Conservation (phyloP, 1,140 invertebrate genomes). For the Cylas formicarius region DNA sequence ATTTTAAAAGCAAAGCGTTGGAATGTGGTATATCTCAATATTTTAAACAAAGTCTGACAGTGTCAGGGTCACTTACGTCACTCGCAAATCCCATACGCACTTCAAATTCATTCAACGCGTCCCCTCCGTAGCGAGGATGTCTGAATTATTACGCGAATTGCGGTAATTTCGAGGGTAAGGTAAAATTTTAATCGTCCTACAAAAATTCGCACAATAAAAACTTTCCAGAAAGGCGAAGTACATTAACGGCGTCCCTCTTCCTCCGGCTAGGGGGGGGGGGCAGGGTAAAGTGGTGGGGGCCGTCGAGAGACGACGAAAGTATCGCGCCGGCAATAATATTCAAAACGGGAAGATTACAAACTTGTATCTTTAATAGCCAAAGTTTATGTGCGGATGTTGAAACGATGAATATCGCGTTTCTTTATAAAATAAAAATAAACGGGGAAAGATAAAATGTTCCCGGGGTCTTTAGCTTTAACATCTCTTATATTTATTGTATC, state of each 20-base stretch:
- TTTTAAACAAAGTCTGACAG: too few relatives aligned
- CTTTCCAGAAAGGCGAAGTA: constrained; percentile 25
- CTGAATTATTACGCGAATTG: too few relatives aligned
- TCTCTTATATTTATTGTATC: constrained; percentile 38
- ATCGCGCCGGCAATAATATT: constrained; percentile 33
- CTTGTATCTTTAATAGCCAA: constrained; percentile 40
- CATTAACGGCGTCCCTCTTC: constrained; percentile 5
- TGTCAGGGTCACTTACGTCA: too few relatives aligned
- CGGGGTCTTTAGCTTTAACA: constrained; percentile 37
- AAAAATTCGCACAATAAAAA: constrained; percentile 35
- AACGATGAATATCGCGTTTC: constrained; percentile 35
- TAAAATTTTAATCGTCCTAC: too few relatives aligned
- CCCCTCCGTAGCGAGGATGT: too few relatives aligned
- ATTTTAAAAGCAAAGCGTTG: too few relatives aligned
- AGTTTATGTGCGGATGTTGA: constrained; percentile 37
- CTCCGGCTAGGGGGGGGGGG: background rate
- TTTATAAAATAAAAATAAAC: constrained; percentile 15
- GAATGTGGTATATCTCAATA: too few relatives aligned
- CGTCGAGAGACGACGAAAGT: too few relatives aligned
- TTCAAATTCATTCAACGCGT: too few relatives aligned
- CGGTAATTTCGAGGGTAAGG: too few relatives aligned
- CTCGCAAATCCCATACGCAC: too few relatives aligned
- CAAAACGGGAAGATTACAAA: constrained; percentile 38
- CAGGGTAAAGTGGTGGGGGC: background rate
- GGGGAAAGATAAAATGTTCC: constrained; percentile 4